These are phyloP conservation scores for Theonella swinhoei DNA, from an alignment of 37 sponge, comb jelly and placozoan genomes.

Conservation along the genomic window DNA sequence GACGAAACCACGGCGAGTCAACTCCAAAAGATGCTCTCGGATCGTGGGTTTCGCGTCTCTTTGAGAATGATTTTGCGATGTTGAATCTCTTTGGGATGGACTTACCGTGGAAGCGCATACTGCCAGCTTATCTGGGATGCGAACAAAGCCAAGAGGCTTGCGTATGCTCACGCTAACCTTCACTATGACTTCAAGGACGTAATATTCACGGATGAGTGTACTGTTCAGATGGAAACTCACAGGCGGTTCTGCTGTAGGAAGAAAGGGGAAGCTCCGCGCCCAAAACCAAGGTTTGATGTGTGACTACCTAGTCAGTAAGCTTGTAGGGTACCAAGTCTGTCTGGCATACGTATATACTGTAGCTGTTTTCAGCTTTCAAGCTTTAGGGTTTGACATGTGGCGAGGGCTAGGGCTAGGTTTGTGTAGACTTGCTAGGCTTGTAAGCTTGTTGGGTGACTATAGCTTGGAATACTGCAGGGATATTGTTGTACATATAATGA, in stretches of 20 bases:
- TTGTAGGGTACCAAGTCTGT: no score
- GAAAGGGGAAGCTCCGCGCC: slow-evolving; percentile 7
- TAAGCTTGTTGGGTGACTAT: no score
- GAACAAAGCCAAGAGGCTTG: slow-evolving; percentile 37
- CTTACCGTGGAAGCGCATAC: slow-evolving; percentile 30
- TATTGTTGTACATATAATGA: no score
- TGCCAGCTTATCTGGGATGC: no score
- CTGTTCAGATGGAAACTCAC: slow-evolving; percentile 29
- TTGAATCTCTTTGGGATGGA: slow-evolving; percentile 22
- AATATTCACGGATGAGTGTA: slow-evolving; percentile 31
- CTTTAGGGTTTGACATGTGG: no score
- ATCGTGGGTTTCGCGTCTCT: slow-evolving; percentile 8
- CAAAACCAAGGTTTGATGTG: slow-evolving; percentile 26
- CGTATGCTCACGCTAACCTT: not conserved
- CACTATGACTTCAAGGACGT: slow-evolving; percentile 19
- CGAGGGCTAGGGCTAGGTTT: no score
- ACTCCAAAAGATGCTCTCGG: not conserved
- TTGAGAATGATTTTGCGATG: slow-evolving; percentile 4
- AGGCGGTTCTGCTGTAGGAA: no score
- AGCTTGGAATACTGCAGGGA: no score
- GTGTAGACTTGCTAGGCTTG: no score
- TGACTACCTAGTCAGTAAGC: no score
- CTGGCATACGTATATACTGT: no score
- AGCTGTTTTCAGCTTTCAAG: no score
- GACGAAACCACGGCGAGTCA: slow-evolving; percentile 44